Evolutionary conservation across 2,797 vertebrate species (phyloP).

Genomic region (Notolabrus celidotus): DNA sequence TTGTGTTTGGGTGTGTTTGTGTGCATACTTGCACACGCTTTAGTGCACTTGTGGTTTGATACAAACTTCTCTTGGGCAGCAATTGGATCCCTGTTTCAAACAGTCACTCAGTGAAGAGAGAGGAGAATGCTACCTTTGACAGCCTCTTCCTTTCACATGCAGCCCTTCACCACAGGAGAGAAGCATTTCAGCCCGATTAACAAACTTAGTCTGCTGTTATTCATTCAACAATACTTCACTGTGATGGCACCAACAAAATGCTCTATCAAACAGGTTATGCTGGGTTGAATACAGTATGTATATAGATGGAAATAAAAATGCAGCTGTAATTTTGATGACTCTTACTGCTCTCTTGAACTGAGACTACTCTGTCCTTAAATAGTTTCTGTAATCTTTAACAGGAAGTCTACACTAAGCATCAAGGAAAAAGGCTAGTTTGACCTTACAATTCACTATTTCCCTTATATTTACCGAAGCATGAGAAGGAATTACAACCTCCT

Average conservation of each 20-base stretch:
- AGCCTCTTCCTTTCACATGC: neutral
- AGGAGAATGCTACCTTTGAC: neutral
- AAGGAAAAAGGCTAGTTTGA: too few species aligned
- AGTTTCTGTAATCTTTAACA: neutral
- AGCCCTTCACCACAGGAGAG: neutral
- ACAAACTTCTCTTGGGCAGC: conserved; percentile 1
- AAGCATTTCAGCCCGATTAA: neutral
- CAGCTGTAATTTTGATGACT: neutral
- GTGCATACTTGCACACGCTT: neutral
- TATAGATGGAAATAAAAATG: neutral
- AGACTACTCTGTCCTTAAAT: neutral
- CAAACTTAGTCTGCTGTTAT: neutral
- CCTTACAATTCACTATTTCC: too few species aligned
- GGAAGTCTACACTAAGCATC: neutral
- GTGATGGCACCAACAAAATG: neutral
- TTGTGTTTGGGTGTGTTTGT: conserved; percentile 12
- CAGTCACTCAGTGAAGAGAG: conserved; percentile 16
- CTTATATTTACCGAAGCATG: too few species aligned
- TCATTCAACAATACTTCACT: neutral
- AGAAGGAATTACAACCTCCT: too few species aligned
- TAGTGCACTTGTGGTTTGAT: conserved; percentile 63
- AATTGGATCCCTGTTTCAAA: neutral
- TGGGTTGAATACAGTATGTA: too few species aligned
- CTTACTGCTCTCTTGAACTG: neutral
- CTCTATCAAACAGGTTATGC: neutral